Evolutionary conservation across 2,797 vertebrate genomes (phyloP).

Genomic region (Manis javanica): DNA sequence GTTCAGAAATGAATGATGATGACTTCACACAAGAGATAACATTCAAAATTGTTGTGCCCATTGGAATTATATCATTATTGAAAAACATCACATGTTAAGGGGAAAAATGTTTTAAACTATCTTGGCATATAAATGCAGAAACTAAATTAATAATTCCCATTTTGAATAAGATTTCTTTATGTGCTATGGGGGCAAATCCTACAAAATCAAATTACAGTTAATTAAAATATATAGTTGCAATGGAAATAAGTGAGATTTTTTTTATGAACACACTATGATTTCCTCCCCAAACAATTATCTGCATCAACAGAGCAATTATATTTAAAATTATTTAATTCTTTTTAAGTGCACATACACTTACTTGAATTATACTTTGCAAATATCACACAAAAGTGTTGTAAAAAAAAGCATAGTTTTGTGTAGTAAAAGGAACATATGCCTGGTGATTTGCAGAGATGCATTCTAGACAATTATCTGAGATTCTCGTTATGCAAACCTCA

Average conservation of each 20-base stretch:
- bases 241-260: neutral
- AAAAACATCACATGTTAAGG: neutral
- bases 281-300: neutral
- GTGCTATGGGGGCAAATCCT: neutral
- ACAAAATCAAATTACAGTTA: neutral
- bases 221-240: constrained; percentile 7
- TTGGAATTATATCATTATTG: neutral
- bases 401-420: neutral
- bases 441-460: neutral
- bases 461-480: neutral
- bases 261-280: neutral
- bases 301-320: neutral
- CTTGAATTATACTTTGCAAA: neutral
- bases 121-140: neutral
- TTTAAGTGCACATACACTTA: neutral
- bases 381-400: neutral
- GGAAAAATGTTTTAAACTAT: neutral
- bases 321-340: constrained; percentile 50
- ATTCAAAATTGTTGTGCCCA: neutral
- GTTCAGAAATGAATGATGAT: neutral
- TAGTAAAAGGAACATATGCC: neutral
- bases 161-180: constrained; percentile 52
- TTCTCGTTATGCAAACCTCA: neutral
- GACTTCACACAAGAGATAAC: neutral
- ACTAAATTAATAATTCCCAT: constrained; percentile 24